These are phyloP conservation scores for Cyclopterus lumpus DNA, from an alignment of 2,797 vertebrate species.

Conservation along the genomic window DNA sequence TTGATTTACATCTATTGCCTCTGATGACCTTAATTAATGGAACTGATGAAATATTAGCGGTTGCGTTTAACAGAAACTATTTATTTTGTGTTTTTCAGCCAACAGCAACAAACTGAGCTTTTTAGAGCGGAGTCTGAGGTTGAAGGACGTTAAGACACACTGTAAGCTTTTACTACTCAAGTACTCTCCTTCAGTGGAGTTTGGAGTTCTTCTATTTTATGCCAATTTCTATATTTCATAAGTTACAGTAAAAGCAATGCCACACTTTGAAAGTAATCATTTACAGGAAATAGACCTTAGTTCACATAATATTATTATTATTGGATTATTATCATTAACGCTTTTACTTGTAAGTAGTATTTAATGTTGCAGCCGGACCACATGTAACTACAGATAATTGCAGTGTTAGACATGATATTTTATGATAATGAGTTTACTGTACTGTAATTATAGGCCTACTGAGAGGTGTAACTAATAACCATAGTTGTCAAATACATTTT, in stretches of 20 bases:
- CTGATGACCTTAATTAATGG: constrained; percentile 8
- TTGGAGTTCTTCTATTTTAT: neutral
- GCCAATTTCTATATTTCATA: neutral
- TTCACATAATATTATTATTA: neutral
- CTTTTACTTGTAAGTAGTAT: neutral
- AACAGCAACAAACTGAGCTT: neutral
- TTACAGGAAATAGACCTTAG: neutral
- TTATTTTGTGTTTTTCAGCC: neutral
- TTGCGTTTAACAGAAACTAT: constrained; percentile 19
- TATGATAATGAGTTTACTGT: neutral
- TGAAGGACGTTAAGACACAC: neutral
- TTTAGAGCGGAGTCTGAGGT: neutral
- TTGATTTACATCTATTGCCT: constrained; percentile 24
- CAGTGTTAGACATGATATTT: neutral
- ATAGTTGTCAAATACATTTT: neutral
- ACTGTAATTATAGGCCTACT: neutral
- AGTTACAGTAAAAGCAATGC: neutral
- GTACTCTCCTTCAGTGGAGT: no score
- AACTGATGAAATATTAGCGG: neutral
- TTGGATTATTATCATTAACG: neutral
- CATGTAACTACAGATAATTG: neutral
- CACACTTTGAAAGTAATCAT: neutral
- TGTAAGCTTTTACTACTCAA: neutral
- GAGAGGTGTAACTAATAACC: neutral
- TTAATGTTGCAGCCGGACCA: neutral